A percentile compares a stretch with the other conserved stretches of the same genome.
These are phyloP conservation scores for Mycogona germanica DNA, from an alignment of 2,888 invertebrate species.

Conservation along the genomic window DNA sequence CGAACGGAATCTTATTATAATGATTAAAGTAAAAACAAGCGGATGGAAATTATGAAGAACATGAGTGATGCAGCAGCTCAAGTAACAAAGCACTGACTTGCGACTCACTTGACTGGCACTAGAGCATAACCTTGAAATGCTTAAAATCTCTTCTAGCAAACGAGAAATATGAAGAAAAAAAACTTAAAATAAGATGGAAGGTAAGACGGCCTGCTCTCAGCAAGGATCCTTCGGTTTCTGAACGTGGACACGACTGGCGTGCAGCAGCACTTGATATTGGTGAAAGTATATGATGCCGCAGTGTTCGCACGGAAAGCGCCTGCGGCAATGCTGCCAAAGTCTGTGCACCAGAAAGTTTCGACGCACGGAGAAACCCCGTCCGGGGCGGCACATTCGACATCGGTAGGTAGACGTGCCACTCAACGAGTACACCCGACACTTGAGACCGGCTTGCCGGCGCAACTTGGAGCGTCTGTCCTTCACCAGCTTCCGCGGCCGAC, in stretches of 20 bases:
- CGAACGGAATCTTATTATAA: too few relatives aligned
- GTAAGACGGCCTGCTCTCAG: too few relatives aligned
- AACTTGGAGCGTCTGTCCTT: slow-evolving; percentile 1
- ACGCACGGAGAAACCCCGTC: slow-evolving; percentile 3
- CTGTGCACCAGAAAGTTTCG: slow-evolving; percentile 35
- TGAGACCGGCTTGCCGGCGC: neutral
- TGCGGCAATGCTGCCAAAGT: slow-evolving; percentile 40
- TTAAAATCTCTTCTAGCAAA: too few relatives aligned
- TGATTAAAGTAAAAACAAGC: too few relatives aligned
- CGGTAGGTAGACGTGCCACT: neutral
- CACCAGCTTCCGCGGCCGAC: slow-evolving; percentile 18
- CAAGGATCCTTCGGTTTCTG: too few relatives aligned
- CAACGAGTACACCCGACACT: neutral
- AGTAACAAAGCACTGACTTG: too few relatives aligned
- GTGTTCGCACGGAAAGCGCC: slow-evolving; percentile 39
- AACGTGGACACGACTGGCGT: slow-evolving; percentile 25
- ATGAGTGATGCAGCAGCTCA: too few relatives aligned
- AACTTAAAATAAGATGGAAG: too few relatives aligned
- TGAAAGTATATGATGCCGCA: slow-evolving; percentile 39
- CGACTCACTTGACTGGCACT: too few relatives aligned
- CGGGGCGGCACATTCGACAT: slow-evolving; percentile 16
- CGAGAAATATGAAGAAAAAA: too few relatives aligned
- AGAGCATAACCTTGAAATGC: too few relatives aligned
- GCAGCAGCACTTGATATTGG: slow-evolving; percentile 41
- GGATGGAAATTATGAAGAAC: too few relatives aligned